phyloP scores from a whole-genome alignment of 2,888 invertebrate species.

The Stenodema calcarata region DNA sequence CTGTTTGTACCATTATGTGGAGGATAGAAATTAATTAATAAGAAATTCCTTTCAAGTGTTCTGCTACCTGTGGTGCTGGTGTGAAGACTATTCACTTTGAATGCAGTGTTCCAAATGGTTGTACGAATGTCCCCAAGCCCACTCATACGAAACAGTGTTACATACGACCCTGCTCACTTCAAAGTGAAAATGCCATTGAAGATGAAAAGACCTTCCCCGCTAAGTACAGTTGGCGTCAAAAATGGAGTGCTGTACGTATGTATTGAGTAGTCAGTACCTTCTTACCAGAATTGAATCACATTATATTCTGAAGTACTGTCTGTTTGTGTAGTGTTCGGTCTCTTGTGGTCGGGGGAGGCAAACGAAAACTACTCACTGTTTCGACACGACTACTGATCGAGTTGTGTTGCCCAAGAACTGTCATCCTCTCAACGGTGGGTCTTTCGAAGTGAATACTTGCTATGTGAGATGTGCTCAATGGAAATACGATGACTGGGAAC shows the following conservation, averaged over 20 bases:
- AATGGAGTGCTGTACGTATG: constrained; percentile 27
- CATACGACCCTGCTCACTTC: constrained; percentile 54
- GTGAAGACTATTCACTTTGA: constrained; percentile 62
- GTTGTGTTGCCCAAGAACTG: constrained; percentile 54
- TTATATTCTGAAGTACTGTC: neutral
- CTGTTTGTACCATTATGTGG: no score
- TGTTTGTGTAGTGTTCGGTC: constrained; percentile 67
- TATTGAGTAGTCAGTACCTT: neutral
- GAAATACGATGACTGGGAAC: constrained; percentile 57
- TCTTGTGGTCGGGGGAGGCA: constrained; percentile 69
- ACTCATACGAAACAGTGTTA: constrained; percentile 54
- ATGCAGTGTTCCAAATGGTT: constrained; percentile 59
- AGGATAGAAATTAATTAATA: no score
- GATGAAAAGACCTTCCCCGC: constrained; percentile 47
- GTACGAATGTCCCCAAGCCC: constrained; percentile 55
- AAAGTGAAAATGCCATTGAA: constrained; percentile 56
- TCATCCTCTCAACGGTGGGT: constrained; percentile 54
- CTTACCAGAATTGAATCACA: neutral
- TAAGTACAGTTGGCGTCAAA: constrained; percentile 57
- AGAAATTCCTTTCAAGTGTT: constrained; percentile 59
- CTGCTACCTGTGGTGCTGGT: constrained; percentile 65
- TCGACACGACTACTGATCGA: constrained; percentile 60
- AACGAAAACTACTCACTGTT: constrained; percentile 65
- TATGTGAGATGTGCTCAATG: constrained; percentile 61
- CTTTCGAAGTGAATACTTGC: constrained; percentile 61